Evolutionary conservation across 2,113 vertebrate genomes (phyloP), one percentile per base, ranked within the genome.

Genomic region (Rhipidura dahli): DNA sequence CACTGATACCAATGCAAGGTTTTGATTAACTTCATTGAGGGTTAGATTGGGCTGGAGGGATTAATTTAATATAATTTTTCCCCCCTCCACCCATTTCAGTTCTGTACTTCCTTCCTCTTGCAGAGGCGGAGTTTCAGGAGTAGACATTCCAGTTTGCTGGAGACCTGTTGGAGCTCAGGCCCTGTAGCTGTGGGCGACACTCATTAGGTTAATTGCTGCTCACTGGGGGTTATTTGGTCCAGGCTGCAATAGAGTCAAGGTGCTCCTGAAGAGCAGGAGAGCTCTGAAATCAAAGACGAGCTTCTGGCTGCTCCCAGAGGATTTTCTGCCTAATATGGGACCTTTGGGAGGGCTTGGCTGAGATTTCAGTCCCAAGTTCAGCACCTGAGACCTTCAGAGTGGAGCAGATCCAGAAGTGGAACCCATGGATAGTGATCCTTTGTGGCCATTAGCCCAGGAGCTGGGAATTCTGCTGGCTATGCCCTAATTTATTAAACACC

Each of bases 181-280:
- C 71, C 80, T 83, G 87, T 93, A 78, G 83, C 96, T 86, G 59
- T 90, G 40, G 89, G 96, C 94, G 97, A 97, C 95, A 97, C 96
- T 98, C 96, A 97, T 98, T 97, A 97, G 11, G 53, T 82, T 98
- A 97, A 98, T 97, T 98, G 96, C 96, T 97, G 81, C 97, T 97
- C 96, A 72, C 92, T 96, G 75, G 82, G 26, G 73, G 79, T 96
- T 93, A 82, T 73, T 96, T 95, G 96, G 97, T 93, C 70, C n/a
- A 95, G 91, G 59, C 97, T 95, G 93, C 93, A 96, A n/a, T 31
- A 87, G 90, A 96, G 90, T 85, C 97, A 77, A 94, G 93, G 8
- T 90, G 91, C 84, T 95, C 76, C 49, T 79, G 95, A 96, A 96
- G 96, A 96, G 88, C 89, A 97, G 94, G 22, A 89, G 87, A 87